Evolutionary conservation across 2,888 invertebrate species (phyloP).

Genomic region (Parochlus steinenii): DNA sequence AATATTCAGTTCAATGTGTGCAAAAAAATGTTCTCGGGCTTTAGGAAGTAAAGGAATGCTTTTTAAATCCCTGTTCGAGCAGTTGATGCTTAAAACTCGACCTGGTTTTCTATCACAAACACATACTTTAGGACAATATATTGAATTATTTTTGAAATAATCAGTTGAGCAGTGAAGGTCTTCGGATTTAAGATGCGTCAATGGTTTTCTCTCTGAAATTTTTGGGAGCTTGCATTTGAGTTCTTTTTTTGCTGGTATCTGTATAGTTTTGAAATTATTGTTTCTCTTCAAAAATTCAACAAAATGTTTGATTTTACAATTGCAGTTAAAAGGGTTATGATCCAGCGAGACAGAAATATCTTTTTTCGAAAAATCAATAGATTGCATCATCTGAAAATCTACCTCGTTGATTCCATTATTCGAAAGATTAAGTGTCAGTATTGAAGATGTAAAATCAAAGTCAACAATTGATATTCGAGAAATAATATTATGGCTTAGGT

Average conservation of each 20-base stretch:
- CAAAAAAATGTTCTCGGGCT: conserved; percentile 18
- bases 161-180: conserved; percentile 33
- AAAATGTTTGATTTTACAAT: conserved; percentile 38
- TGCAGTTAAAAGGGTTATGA: conserved; percentile 44
- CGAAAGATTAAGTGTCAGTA: conserved; percentile 33
- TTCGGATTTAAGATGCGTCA: conserved; percentile 27
- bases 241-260: conserved; percentile 25
- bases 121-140: conserved; percentile 35
- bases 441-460: conserved; percentile 26
- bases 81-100: conserved; percentile 34
- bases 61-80: conserved; percentile 32
- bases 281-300: conserved; percentile 34
- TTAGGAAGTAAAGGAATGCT: conserved; percentile 29
- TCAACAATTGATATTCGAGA: conserved; percentile 27
- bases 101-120: conserved; percentile 32
- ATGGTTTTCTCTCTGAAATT: conserved; percentile 18
- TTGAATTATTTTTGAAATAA: conserved; percentile 16
- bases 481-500: conserved; percentile 50
- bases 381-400: conserved; percentile 22
- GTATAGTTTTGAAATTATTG: conserved; percentile 25
- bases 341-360: conserved; percentile 31
- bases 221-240: conserved; percentile 32
- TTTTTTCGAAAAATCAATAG: conserved; percentile 15
- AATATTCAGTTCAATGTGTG: conserved; percentile 31
- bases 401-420: conserved; percentile 37